Base-by-base conservation (phyloP, 2,797 vertebrate species). In the Etheostoma perlongum region DNA sequence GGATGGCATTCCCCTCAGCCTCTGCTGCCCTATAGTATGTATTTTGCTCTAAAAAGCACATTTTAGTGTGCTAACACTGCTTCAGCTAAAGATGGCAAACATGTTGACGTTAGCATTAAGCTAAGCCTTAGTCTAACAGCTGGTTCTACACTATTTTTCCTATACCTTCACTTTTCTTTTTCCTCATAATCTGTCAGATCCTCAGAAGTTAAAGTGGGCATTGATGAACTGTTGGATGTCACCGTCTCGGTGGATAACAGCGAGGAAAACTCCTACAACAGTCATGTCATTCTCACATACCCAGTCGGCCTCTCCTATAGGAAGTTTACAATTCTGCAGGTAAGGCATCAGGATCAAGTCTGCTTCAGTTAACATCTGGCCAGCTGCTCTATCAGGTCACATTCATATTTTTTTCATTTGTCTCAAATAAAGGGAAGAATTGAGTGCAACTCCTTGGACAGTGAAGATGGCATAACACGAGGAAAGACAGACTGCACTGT, bases 251-350 rank as follows among this genome's bases (percentile, higher is more conserved):
- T 96, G 76, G 90, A 88, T 76, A 98, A 97, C 74, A 82, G 61
- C 0, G 95, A 85, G 0, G 96, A 98, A 84, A 94, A 97, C 84
- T 96, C 97, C 9, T 97, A 96, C 54, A 88, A 93, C 74, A 94
- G 91, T 9, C 79, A 4, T 0, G 84, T 95, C n/a, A 70, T 77
- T n/a, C 90, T 97, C 49, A 90, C 81, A 0, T 95, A 95, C 76
- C 96, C 97, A 0, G 40, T 77, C 0, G 94, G 90, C 16, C 84
- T 97, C 59, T 97, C 96, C n/a, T 97, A 82, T 76, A 93, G 95
- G 72, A 95, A 81, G 68, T 69, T 88, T 33, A 91, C 87, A 0
- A 1, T 5, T 12, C 27, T 87, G 40, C 88, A 95, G 94, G 96
- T 96, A 91, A 91, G 55, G 2, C 7, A 3, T 13, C 3, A 3